Conservation (phyloP, 2,113 vertebrate species). For the Nothocercus nigrocapillus region DNA sequence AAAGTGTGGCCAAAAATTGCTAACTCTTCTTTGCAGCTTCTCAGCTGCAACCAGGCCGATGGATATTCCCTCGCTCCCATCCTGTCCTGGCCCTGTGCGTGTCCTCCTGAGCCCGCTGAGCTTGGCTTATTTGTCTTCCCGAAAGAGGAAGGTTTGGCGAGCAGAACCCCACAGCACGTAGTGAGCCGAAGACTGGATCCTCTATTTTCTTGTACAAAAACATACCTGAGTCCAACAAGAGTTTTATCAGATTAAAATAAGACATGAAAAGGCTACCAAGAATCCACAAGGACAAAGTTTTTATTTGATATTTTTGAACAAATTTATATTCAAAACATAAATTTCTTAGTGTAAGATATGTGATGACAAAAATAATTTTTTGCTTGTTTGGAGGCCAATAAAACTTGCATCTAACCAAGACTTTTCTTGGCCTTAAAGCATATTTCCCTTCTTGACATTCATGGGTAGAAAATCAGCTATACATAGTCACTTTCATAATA, state of each 20-base stretch:
- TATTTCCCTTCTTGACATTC: neutral
- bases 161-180: neutral
- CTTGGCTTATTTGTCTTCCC: neutral
- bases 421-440: neutral
- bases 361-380: neutral
- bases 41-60: neutral
- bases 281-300: neutral
- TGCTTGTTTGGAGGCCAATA: neutral
- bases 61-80: neutral
- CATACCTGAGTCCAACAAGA: rapidly evolving
- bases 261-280: neutral
- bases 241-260: neutral
- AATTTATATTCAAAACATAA: neutral
- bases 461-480: neutral
- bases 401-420: neutral
- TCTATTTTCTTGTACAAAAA: neutral
- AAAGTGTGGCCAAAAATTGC: neutral
- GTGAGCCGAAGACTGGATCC: neutral
- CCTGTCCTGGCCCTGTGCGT: neutral
- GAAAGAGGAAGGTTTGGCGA: neutral
- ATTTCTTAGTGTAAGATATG: neutral
- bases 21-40: neutral
- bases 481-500: neutral
- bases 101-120: neutral
- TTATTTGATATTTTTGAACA: neutral